Conservation (phyloP, 2,888 invertebrate genomes). For the Hydrotaea cyrtoneurina region DNA sequence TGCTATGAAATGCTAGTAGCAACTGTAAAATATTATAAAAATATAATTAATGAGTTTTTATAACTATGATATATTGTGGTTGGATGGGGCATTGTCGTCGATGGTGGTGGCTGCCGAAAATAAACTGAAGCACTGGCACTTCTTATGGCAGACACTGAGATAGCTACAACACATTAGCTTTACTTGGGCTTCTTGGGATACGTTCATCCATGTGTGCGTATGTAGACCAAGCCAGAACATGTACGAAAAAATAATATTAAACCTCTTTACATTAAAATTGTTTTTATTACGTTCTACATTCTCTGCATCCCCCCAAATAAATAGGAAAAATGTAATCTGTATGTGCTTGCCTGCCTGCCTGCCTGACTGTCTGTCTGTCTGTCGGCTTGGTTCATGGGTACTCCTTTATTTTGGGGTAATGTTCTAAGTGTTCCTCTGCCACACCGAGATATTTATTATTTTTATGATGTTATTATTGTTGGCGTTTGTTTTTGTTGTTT, state of each 20-base stretch:
- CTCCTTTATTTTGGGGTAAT: slow-evolving; percentile 41
- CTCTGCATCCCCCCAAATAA: not conserved
- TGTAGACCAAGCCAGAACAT: not conserved
- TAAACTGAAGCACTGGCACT: not conserved
- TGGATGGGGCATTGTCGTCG: not conserved
- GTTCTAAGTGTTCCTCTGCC: not conserved
- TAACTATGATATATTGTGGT: slow-evolving; percentile 55
- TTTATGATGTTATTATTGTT: slow-evolving; percentile 13
- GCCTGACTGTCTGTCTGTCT: not conserved
- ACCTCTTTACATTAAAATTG: slow-evolving; percentile 19
- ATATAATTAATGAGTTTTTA: slow-evolving; percentile 60
- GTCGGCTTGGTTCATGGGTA: slow-evolving; percentile 42
- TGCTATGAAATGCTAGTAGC: slow-evolving; percentile 1
- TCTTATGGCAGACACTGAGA: slow-evolving; percentile 12
- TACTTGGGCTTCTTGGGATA: not conserved
- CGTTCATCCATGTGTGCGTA: not conserved
- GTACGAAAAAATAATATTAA: slow-evolving; percentile 2
- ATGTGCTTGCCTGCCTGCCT: not conserved
- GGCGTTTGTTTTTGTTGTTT: not conserved
- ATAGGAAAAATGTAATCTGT: no score
- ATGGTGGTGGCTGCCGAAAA: not conserved
- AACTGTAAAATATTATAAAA: slow-evolving; percentile 35
- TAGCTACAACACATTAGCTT: not conserved
- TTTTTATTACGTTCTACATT: slow-evolving; percentile 3
- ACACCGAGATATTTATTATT: not conserved